phyloP scores from a whole-genome alignment of 2,888 invertebrate genomes.

The Phengaris alcon region DNA sequence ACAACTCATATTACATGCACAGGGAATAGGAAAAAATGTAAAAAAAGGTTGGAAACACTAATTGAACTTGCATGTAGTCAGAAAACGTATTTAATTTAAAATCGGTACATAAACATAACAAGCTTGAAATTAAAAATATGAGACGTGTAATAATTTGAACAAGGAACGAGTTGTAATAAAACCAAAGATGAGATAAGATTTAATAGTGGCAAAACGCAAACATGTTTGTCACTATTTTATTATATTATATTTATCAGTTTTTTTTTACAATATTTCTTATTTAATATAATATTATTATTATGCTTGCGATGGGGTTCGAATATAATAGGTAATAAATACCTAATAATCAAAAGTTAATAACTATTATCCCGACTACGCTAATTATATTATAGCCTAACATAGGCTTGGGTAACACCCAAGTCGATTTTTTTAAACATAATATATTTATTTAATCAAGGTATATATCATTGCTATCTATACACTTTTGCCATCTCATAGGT shows the following conservation, averaged over 20 bases:
- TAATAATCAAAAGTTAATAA: too few relatives aligned
- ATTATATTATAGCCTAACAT: too few relatives aligned
- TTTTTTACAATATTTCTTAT: neutral
- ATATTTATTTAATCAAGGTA: too few relatives aligned
- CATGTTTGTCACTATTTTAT: neutral
- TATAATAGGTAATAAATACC: neutral
- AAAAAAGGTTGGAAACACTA: neutral
- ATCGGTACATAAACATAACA: neutral
- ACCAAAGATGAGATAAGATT: neutral
- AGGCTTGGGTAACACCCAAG: too few relatives aligned
- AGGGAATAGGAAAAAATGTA: neutral
- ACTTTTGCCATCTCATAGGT: too few relatives aligned
- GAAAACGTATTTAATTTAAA: neutral
- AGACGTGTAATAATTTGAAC: neutral
- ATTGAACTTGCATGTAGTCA: neutral
- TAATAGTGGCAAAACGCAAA: neutral
- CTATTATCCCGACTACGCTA: too few relatives aligned
- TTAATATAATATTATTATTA: neutral
- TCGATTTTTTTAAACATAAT: too few relatives aligned
- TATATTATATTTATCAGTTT: too few relatives aligned
- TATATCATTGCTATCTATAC: too few relatives aligned
- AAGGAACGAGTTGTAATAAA: neutral
- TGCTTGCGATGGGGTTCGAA: too few relatives aligned
- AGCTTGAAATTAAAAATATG: neutral
- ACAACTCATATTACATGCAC: slow-evolving; percentile 5